Percentiles rank a stretch among this genome's conserved stretches.
phyloP scores from a whole-genome alignment of 1,140 invertebrate genomes.

The Parasteatoda tepidariorum region DNA sequence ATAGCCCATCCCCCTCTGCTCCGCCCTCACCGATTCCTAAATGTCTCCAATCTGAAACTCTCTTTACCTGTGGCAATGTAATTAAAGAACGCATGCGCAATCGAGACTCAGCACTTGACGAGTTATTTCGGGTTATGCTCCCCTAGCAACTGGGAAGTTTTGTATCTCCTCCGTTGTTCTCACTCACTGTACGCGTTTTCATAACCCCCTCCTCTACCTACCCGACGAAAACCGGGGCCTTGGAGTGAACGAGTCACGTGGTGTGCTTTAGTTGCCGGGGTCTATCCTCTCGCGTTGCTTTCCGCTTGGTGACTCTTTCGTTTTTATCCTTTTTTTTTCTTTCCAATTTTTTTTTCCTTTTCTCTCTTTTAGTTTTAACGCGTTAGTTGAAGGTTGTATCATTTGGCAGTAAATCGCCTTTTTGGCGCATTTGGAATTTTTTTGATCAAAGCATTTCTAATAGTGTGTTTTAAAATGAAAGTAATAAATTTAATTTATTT shows the following conservation, averaged over 20 bases:
- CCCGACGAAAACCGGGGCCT: neutral
- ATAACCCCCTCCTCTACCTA: conserved; percentile 1
- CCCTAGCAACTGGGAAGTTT: conserved; percentile 50
- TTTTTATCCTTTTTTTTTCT: conserved; percentile 6
- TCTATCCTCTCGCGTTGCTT: neutral
- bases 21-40: no score
- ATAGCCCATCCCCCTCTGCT: no score
- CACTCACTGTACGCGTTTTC: conserved; percentile 12
- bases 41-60: neutral
- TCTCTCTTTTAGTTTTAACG: neutral
- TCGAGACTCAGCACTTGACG: neutral
- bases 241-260: conserved; percentile 46
- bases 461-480: no score
- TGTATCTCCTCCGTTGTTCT: conserved; percentile 3
- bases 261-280: conserved; percentile 17
- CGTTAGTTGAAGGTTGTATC: neutral
- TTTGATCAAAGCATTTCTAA: no score
- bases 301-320: conserved; percentile 46
- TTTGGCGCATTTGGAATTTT: no score
- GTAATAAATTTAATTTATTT: no score
- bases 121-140: conserved; percentile 36
- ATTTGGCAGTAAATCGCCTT: neutral
- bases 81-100: conserved; percentile 19
- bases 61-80: conserved; percentile 24
- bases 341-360: conserved; percentile 1